Base-by-base conservation (phyloP, 2,888 invertebrate species). In the Trichopoda pennipes region DNA sequence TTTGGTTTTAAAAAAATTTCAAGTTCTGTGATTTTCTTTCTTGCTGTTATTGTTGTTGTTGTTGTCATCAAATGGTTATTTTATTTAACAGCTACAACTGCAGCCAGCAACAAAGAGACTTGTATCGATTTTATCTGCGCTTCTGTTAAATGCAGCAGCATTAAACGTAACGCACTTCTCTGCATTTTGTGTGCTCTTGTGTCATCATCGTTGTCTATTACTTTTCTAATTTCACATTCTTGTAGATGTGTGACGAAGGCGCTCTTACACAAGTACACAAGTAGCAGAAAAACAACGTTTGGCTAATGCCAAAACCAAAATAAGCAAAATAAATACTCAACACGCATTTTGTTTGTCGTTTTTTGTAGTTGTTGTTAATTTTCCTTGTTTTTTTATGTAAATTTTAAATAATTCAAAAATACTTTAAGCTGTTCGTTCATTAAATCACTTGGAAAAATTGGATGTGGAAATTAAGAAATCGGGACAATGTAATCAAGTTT, bases 101-200 rank as follows among this genome's bases (percentile, higher is more conserved):
- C n/a, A 55, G 63, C 7, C 47, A 66, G 66, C 81, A 75, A 58
- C 66, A 35, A 72, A 75, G 73, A 63, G 76, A 79, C 61, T 74
- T 77, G 79, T 81, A 84, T 84, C 81, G 83, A 84, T 84, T 84
- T 84, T 84, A 83, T 84, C 84, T 84, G 84, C 83, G 84, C 84
- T 84, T 83, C 84, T 84, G 84, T 77, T 84, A 83, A 73, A 78
- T 84, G 56, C 75, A 79, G 79, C 84, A 76, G 83, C 80, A 76
- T 78, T 69, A 81, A 81, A 74, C 77, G 80, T 76, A 80, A 83
- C 83, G 84, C 84, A 83, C 74, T 80, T 74, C 82, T 70, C 80
- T 80, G 77, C 80, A 73, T 83, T 75, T 72, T 51, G 74, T 78
- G 69, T 63, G 77, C 19, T 9, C n/a, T n/a, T n/a, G n/a, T n/a